phyloP scores from a whole-genome alignment of 53 echinoderm and acorn worm genomes.

The Echinarachnius parma region DNA sequence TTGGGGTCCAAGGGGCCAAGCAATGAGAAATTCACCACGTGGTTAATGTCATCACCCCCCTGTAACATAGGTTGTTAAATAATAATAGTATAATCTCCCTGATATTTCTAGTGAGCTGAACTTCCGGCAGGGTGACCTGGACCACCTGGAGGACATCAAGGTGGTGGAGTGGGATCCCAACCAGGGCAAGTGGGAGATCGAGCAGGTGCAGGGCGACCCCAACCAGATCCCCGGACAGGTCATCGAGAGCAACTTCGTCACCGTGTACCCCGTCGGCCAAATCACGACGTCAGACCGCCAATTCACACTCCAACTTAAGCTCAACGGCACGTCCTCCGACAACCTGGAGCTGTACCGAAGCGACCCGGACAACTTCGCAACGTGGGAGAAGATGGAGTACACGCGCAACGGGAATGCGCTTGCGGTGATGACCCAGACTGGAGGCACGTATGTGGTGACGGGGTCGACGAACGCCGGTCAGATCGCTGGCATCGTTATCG shows the following conservation, averaged over 20 bases:
- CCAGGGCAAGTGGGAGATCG: slow-evolving; percentile 60
- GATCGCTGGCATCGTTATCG: slow-evolving; percentile 75
- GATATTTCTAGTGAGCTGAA: slow-evolving; percentile 64
- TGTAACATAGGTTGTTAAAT: too few species aligned
- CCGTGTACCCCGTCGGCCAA: slow-evolving; percentile 61
- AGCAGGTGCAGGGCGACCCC: slow-evolving; percentile 43
- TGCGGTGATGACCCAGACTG: slow-evolving; percentile 49
- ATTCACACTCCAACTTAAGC: slow-evolving; percentile 57
- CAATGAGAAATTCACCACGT: too few species aligned
- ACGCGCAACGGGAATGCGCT: slow-evolving; percentile 46
- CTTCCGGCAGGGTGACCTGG: slow-evolving; percentile 64
- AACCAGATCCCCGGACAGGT: slow-evolving; percentile 64
- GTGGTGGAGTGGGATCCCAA: slow-evolving; percentile 74
- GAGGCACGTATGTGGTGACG: slow-evolving; percentile 73
- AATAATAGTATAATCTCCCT: too few species aligned
- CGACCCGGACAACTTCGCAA: slow-evolving; percentile 61
- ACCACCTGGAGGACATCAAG: slow-evolving; percentile 78
- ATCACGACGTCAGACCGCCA: slow-evolving; percentile 62
- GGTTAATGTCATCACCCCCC: too few species aligned
- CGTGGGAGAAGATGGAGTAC: slow-evolving; percentile 72
- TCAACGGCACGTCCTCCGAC: slow-evolving; percentile 56
- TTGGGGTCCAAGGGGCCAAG: too few species aligned
- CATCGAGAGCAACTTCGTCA: slow-evolving; percentile 80
- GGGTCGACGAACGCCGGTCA: slow-evolving; percentile 56
- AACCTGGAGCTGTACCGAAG: slow-evolving; percentile 70